Base-by-base conservation (phyloP, 2,888 invertebrate species). In the Odontothrips loti region DNA sequence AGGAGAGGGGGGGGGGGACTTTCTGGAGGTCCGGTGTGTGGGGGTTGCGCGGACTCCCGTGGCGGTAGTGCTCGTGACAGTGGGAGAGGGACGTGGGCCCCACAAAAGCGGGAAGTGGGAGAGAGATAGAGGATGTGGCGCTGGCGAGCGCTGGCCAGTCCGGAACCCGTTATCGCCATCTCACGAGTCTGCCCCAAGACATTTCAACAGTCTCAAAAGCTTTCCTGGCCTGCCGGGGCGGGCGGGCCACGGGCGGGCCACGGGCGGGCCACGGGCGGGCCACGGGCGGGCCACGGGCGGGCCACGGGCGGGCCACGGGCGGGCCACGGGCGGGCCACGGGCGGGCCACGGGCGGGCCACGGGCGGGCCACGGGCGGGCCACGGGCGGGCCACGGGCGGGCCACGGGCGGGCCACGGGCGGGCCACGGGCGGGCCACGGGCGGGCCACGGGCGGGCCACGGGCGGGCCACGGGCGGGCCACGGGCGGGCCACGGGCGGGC, bases 191-290 rank as follows among this genome's bases (percentile, higher is more conserved):
- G 23, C 11, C 23, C 68, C 23, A 75, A 75, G 68, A 75, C 68
- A 75, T 75, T 75, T 75, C 68, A 75, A 75, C 68, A 75, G 68
- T 75, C 68, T 75, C 68, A 75, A 75, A 75, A 75, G 68, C 68
- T 75, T 75, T 75, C 68, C 68, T 75, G 34, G 34, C 68, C 2
- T 23, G 23, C 51, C 51, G 15, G 51, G 51, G 51, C 51, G 58
- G 11, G 58, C 34, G 3, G 58, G 58, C 17, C 58, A n/a, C n/a
- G n/a, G n/a, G 20, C 51, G 51, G 51, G 6, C 6, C 51, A 20
- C 6, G 6, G 51, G 51, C 51, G 4, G 0, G 58, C 58, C 58
- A 15, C 17, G 34, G 34, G 58, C 15, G 6, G 15, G 58, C 15
- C 58, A 17, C 20, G 58, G 51, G 51, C 51, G 4, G 0, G 58